Evolutionary conservation across 2,113 vertebrate genomes (phyloP), one percentile per base, ranked within the genome.

Genomic region (Xyrauchen texanus): DNA sequence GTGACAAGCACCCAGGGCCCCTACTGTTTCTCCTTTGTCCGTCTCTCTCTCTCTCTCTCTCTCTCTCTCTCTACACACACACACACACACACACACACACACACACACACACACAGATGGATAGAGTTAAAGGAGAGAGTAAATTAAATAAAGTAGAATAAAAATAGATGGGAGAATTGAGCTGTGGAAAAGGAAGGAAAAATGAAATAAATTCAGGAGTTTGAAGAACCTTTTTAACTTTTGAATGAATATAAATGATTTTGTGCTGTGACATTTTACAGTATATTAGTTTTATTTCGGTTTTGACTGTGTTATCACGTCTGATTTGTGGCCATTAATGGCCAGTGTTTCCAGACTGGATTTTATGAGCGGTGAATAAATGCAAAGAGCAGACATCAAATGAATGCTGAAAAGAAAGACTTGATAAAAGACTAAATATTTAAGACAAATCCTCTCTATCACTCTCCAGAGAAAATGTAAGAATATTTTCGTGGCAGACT

Each of bases 351-450:
- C 44, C 52, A 46, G 64, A 10, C 55, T 44, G 11, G 16, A 64
- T 79, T 81, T 72, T 64, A 78, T 52, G 7, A 63, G 70, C n/a
- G 21, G 21, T 34, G 16, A 34, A 44, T 47, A 68, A 70, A 68
- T 62, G 46, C 63, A 81, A 34, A 34, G 21, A 1, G 21, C 55
- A 42, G 42, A 53, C 65, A 82, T 81, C 10, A 77, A 77, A 74
- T 57, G 42, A 8, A 51, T 34, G 21, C 21, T 34, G 8, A 4
- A 64, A 52, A 49, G 2, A 58, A 42, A n/a, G 75, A 49, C 47
- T 69, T 81, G 64, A 81, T 80, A 77, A 60, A 77, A 15, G 15
- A 66, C 6, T 58, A 73, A 57, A 73, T 74, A 62, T 80, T 66
- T 45, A 73, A 68, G 60, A 77, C 65, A 65, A 53, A 70, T 76